Base-by-base conservation (phyloP, 2,888 invertebrate genomes). In the Ommatoiulus sabulosus region DNA sequence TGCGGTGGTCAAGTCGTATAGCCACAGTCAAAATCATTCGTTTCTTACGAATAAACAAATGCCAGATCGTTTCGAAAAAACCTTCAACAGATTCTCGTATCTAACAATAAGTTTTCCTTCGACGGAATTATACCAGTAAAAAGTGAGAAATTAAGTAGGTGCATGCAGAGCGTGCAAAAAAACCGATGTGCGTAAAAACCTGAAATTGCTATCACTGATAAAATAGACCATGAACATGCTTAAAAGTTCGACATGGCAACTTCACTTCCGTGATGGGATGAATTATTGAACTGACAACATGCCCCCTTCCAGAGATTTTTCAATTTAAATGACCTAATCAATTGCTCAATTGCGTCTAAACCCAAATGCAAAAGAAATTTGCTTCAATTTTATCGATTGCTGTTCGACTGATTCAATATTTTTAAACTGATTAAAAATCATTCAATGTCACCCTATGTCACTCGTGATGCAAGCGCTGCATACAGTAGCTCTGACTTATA, bases 221-320 rank as follows among this genome's bases (percentile, higher is more conserved):
- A 80, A 80, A 80, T 80, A 80, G 80, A 80, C 80, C 35, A 80
- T 80, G 80, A 24, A 80, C 80, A 35, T 80, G 80, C 80, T 80
- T 12, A 35, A 80, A 80, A 80, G 24, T 35, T 80, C 12, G 80
- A 80, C 80, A 80, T 35, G 80, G 80, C 80, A 80, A 80, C 35
- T 35, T 80, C 80, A 80, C 80, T 80, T 80, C 80, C 80, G 80
- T 80, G 80, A 80, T 80, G 80, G 80, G 24, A 80, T 80, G 80
- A 80, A 80, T 80, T 80, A 80, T 80, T 35, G 80, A 80, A 80
- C 80, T 80, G 80, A 80, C 80, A 80, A 35, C 80, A 80, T 80
- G 80, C 80, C 35, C 80, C 80, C 80, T 80, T 80, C 80, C 8
- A 80, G 12, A 80, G 35, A 80, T 80, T 80, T 80, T 80, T 80